phyloP scores from a whole-genome alignment of 2,888 invertebrate genomes.

The Drosophila cracens region DNA sequence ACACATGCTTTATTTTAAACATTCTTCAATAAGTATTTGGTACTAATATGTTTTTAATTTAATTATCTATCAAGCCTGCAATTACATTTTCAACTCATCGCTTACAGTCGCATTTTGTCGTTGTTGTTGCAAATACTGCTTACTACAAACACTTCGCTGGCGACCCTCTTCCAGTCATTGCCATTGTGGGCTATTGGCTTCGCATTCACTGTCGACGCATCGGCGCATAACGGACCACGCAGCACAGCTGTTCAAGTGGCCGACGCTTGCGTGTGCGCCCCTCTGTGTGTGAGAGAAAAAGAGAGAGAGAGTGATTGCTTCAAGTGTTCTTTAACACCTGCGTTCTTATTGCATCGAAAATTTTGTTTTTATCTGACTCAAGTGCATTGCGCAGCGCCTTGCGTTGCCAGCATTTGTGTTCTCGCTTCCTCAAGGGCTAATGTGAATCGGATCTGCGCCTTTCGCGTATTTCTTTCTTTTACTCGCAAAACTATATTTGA shows the following conservation, averaged over 20 bases:
- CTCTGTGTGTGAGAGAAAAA: slow-evolving; percentile 6
- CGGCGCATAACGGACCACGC: slow-evolving; percentile 58
- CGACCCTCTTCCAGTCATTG: slow-evolving; percentile 53
- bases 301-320: slow-evolving; percentile 2
- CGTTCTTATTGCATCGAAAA: slow-evolving; percentile 24
- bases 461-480: slow-evolving; percentile 1
- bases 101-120: slow-evolving; percentile 37
- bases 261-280: slow-evolving; percentile 20
- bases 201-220: slow-evolving; percentile 21
- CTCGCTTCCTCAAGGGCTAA: slow-evolving; percentile 39
- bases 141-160: slow-evolving; percentile 37
- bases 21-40: slow-evolving; percentile 23
- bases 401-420: slow-evolving; percentile 10
- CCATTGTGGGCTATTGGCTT: slow-evolving; percentile 52
- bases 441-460: slow-evolving; percentile 18
- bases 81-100: slow-evolving; percentile 19
- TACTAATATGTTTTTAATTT: slow-evolving; percentile 21
- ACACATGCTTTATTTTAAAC: slow-evolving; percentile 2
- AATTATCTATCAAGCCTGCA: slow-evolving; percentile 5
- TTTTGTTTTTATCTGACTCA: slow-evolving; percentile 12
- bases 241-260: slow-evolving; percentile 46
- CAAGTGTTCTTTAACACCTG: slow-evolving; percentile 29
- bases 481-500: slow-evolving; percentile 5
- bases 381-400: slow-evolving; percentile 19
- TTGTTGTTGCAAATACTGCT: slow-evolving; percentile 25